Evolutionary conservation across 2,797 vertebrate species (phyloP), one percentile per base, ranked within the genome.

Genomic region (Bradypus variegatus): DNA sequence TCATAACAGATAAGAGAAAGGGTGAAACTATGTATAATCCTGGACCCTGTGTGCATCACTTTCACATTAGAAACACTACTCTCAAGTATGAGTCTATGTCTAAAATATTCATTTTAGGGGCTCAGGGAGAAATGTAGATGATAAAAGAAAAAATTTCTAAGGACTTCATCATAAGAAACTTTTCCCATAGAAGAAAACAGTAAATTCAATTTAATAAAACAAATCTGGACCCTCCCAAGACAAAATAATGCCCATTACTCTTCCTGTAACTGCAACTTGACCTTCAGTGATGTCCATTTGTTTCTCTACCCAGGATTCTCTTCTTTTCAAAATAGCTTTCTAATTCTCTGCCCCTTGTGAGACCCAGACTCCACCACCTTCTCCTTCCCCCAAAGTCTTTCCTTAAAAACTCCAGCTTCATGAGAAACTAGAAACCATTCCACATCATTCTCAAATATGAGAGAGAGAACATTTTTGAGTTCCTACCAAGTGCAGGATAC

Each of bases 61-160:
- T 85, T 91, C 70, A 84, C 36, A 72, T 70, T 50, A 90, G 25
- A 89, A 89, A 91, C 41, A 88, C 12, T 72, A 41, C 77, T 70
- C 80, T 86, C 67, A 90, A 73, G 48, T 69, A 84, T 41, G 19
- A 85, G 75, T 55, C 53, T 36, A 53, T 15, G 19, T 38, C 67
- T 84, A 82, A 92, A 94, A 91, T 18, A 76, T 65, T 93, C 65
- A 94, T 70, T 88, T 92, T 73, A 45, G 12, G 90, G 29, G 33
- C 38, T 87, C 36, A 60, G 10, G 48, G 38, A 41, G 8, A 13
- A 73, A 58, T 23, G 58, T 23, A 58, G 18, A 58, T 58, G 58
- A 58, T 19, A 45, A 67, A 53, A 16, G 11, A n/a, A 84, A 53
- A 69, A 53, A 53, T 36, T 50, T 53, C 33, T 67, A 69, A 84